Evolutionary conservation across 2,888 invertebrate species (phyloP), one percentile per base, ranked within the genome.

Genomic region (Falcaria lacertinaria): DNA sequence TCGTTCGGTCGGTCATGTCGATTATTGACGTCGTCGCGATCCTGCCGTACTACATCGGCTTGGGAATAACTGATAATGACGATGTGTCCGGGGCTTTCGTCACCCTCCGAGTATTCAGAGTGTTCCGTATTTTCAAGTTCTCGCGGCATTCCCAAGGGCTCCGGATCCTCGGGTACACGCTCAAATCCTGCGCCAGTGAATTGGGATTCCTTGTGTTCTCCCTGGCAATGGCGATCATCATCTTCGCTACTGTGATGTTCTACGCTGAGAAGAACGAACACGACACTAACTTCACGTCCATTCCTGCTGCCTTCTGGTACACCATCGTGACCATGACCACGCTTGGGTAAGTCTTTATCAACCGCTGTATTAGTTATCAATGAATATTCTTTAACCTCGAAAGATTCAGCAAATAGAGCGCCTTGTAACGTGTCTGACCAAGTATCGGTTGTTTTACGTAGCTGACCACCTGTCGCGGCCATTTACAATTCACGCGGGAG

Each of bases 251-350:
- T 33, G 98, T 99, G 65, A 99, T 99, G 98, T 99, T 98, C 91
- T 99, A 99, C 91, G 98, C 99, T 41, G 99, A 99, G 92, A 99
- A 99, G 91, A 98, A 98, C 82, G 98, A 98, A 58, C 94, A 94
- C 69, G 95, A 95, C 67, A 99, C 99, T 43, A 96, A 96, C 85
- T 99, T 99, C 91, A 99, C 98, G 53, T 98, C 98, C 80, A 99
- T 99, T 90, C 99, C 99, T 47, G 98, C 98, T 43, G 98, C 99
- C 61, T 99, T 99, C 89, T 99, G 99, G 99, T 99, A 99, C 91
- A 99, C 99, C 76, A 99, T 99, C 76, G 99, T 99, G 76, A 99
- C 99, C 61, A 99, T 99, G 98, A 99, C 99, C 48, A 99, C 99
- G 39, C 90, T 99, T 57, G 98, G 99, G 98, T 99, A 88, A 96